These are phyloP conservation scores for Murina feae DNA, from an alignment of 2,113 vertebrate species.

Conservation along the genomic window DNA sequence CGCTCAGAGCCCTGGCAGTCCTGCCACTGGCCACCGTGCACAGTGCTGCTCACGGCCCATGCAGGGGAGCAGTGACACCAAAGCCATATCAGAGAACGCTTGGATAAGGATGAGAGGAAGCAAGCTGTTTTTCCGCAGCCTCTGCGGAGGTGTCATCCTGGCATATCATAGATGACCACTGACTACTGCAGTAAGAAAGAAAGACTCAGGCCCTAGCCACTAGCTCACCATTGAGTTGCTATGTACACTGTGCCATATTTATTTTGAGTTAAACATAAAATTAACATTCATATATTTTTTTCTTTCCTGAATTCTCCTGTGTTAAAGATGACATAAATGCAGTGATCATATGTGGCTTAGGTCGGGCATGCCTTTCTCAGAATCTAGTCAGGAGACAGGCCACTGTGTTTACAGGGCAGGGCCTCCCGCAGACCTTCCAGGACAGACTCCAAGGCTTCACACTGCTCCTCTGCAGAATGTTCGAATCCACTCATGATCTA, in stretches of 20 bases:
- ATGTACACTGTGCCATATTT: not conserved
- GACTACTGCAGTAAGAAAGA: not conserved
- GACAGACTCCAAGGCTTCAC: not conserved
- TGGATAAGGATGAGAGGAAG: rapidly evolving
- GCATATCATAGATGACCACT: too few species aligned
- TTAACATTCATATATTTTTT: not conserved
- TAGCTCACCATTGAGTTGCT: not conserved
- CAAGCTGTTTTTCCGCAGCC: too few species aligned
- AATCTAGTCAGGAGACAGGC: not conserved
- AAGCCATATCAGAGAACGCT: not conserved
- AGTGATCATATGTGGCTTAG: not conserved
- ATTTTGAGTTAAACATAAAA: conserved; percentile 2
- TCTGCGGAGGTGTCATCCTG: not conserved
- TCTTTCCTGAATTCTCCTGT: not conserved
- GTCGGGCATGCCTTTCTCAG: not conserved
- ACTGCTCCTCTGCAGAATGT: not conserved
- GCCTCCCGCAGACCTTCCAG: not conserved
- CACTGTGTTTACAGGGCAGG: not conserved
- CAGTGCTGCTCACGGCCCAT: rapidly evolving
- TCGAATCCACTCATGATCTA: not conserved
- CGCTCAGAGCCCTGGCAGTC: too few species aligned
- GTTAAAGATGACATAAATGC: not conserved
- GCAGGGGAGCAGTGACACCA: rapidly evolving
- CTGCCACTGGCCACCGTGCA: rapidly evolving
- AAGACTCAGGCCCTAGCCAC: not conserved